phyloP scores from a whole-genome alignment of 2,888 invertebrate genomes.

The Caenorhabditis imperialis region DNA sequence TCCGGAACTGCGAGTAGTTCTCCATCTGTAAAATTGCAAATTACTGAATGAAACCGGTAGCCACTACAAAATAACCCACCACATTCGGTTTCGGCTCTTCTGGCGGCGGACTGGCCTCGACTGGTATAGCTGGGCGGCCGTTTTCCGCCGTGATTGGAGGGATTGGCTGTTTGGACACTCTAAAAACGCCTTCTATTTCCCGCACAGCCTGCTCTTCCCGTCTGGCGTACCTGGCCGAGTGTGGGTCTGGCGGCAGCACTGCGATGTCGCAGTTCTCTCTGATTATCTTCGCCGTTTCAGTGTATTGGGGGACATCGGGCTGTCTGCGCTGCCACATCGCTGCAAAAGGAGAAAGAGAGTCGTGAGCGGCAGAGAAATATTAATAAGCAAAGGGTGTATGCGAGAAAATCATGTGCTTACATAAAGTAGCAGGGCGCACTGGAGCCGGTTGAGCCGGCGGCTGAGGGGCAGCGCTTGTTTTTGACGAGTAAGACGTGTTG shows the following conservation, averaged over 20 bases:
- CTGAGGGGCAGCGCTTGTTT: slow-evolving; percentile 24
- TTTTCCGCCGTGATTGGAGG: slow-evolving; percentile 28
- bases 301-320: slow-evolving; percentile 40
- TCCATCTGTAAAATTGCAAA: slow-evolving; percentile 45
- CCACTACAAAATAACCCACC: slow-evolving; percentile 30
- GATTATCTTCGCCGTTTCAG: slow-evolving; percentile 43
- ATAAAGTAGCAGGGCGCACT: slow-evolving; percentile 40
- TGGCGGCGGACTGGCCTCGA: slow-evolving; percentile 54
- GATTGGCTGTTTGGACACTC: slow-evolving; percentile 50
- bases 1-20: slow-evolving; percentile 32
- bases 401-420: slow-evolving; percentile 15
- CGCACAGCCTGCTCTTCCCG: slow-evolving; percentile 9
- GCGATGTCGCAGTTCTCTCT: slow-evolving; percentile 46
- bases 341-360: slow-evolving; percentile 12
- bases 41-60: no score
- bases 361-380: slow-evolving; percentile 1
- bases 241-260: slow-evolving; percentile 47
- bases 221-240: slow-evolving; percentile 41
- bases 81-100: slow-evolving; percentile 54
- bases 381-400: background rate
- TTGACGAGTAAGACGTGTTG: slow-evolving; percentile 5
- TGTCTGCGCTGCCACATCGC: slow-evolving; percentile 49
- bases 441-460: slow-evolving; percentile 38
- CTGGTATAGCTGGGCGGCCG: slow-evolving; percentile 19
- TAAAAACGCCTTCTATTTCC: slow-evolving; percentile 26